Percentiles rank a stretch among this genome's conserved stretches.
Conservation (phyloP, 2,113 vertebrate genomes). For the Scolopax mira region DNA sequence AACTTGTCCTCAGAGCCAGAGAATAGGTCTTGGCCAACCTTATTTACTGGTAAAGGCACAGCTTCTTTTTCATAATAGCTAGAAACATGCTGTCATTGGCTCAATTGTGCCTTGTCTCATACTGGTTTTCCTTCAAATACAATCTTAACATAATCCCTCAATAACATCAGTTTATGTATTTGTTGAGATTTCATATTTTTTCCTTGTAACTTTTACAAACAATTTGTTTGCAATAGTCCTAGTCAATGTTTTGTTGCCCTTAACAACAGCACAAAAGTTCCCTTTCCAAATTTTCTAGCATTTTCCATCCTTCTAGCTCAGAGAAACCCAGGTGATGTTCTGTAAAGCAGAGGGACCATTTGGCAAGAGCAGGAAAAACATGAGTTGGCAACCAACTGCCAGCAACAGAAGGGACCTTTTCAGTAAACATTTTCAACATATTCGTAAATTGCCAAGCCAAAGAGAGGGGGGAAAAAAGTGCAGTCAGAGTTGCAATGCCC, state of each 20-base stretch:
- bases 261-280: background rate
- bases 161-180: background rate
- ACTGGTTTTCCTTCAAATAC: background rate
- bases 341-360: background rate
- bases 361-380: background rate
- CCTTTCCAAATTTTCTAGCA: background rate
- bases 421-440: background rate
- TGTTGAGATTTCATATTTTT: background rate
- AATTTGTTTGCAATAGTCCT: background rate
- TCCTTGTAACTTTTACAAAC: background rate
- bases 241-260: background rate
- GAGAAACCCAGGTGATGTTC: conserved; percentile 6
- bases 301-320: background rate
- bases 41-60: background rate
- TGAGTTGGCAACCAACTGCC: background rate
- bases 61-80: background rate
- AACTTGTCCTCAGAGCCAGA: background rate
- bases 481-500: background rate
- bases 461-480: background rate
- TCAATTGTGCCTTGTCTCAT: background rate
- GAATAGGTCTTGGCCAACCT: background rate
- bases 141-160: background rate
- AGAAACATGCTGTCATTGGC: background rate
- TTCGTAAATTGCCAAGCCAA: background rate
- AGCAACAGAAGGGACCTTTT: conserved; percentile 31